Evolutionary conservation across 2,888 invertebrate genomes (phyloP).

Genomic region (Ophraella communa): DNA sequence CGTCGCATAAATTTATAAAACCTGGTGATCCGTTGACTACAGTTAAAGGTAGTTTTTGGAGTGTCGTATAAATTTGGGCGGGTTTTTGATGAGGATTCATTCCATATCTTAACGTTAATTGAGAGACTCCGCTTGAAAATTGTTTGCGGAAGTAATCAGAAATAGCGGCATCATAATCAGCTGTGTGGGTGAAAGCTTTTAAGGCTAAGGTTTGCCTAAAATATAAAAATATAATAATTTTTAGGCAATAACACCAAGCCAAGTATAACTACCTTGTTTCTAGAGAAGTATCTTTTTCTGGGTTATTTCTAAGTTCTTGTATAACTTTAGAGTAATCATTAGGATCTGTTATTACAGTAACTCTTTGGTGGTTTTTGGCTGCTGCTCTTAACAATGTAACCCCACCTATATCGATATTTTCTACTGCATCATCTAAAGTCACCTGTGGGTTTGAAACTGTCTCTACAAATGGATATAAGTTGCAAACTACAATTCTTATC

Average conservation of each 20-base stretch:
- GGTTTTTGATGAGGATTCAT: conserved; percentile 99
- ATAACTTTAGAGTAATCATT: conserved; percentile 81
- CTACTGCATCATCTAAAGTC: conserved; percentile 86
- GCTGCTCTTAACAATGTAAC: conserved; percentile 94
- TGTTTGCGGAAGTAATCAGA: conserved; percentile 94
- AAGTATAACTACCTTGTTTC: conserved; percentile 69
- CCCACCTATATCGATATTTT: conserved; percentile 97
- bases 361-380: conserved; percentile 95
- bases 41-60: conserved; percentile 79
- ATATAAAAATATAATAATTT: conserved; percentile 32
- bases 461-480: conserved; percentile 93
- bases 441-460: conserved; percentile 84
- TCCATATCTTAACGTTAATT: conserved; percentile 86
- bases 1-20: conserved; percentile 97
- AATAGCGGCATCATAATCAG: conserved; percentile 92
- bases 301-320: conserved; percentile 67
- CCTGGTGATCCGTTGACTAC: conserved; percentile 96
- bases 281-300: conserved; percentile 72
- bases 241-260: conserved; percentile 62
- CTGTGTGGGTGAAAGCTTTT: conserved; percentile 96
- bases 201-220: conserved; percentile 78
- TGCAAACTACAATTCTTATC: conserved; percentile 91
- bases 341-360: conserved; percentile 93
- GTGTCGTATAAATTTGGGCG: conserved; percentile 86
- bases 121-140: conserved; percentile 79